Evolutionary conservation across 2,888 invertebrate species (phyloP).

Genomic region (Cordylochernes scorpioides): DNA sequence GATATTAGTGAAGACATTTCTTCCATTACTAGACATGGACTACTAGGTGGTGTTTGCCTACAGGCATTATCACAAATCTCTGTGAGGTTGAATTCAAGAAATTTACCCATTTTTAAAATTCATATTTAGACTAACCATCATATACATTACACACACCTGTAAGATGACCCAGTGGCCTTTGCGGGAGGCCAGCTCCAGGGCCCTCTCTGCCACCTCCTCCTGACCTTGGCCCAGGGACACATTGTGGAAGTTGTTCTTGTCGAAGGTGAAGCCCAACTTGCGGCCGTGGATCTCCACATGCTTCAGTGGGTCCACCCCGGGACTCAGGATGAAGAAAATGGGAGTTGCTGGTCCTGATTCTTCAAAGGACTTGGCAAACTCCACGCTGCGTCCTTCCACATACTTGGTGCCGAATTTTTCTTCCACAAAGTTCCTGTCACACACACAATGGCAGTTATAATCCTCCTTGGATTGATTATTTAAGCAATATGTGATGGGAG

Average conservation of each 20-base stretch:
- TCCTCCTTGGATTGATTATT: no score
- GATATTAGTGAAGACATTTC: no score
- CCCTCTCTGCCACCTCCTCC: constrained; percentile 72
- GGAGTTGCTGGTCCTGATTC: constrained; percentile 79
- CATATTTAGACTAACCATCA: no score
- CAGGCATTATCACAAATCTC: no score
- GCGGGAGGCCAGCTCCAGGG: constrained; percentile 58
- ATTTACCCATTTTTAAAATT: no score
- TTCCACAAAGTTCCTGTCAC: constrained; percentile 58
- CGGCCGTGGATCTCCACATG: constrained; percentile 75
- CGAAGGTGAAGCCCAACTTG: constrained; percentile 49
- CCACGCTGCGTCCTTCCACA: constrained; percentile 60
- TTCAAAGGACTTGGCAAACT: constrained; percentile 74
- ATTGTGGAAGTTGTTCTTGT: constrained; percentile 64
- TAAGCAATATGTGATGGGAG: no score
- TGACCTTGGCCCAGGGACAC: constrained; percentile 82
- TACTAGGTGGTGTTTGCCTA: no score
- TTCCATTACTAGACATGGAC: no score
- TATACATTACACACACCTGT: constrained; percentile 30
- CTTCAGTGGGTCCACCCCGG: constrained; percentile 83
- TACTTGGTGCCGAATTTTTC: constrained; percentile 75
- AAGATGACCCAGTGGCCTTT: constrained; percentile 85
- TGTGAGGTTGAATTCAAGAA: no score
- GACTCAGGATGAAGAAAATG: constrained; percentile 83
- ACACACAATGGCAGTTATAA: constrained; percentile 3